Conservation (phyloP, 2,888 invertebrate genomes). For the Drosophila neutralis region DNA sequence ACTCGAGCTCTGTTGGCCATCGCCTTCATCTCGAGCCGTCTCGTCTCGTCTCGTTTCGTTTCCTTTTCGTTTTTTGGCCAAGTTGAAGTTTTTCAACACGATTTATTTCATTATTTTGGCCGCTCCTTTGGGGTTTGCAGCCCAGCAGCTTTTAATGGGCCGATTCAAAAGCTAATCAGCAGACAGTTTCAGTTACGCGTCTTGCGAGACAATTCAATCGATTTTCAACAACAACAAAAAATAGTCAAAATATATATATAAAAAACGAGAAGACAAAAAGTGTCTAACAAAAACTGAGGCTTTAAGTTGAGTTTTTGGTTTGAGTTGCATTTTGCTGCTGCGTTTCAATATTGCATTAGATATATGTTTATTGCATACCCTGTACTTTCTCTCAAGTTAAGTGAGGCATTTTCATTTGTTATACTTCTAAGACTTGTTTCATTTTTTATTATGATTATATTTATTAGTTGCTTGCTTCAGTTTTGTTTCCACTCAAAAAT, state of each 20-base stretch:
- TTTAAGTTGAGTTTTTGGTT: slow-evolving; percentile 20
- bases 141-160: slow-evolving; percentile 58
- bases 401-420: neutral
- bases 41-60: neutral
- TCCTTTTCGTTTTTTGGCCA: slow-evolving; percentile 27
- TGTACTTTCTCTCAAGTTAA: neutral
- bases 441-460: neutral
- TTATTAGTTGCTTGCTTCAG: neutral
- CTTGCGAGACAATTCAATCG: slow-evolving; percentile 67
- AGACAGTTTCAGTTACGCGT: slow-evolving; percentile 27
- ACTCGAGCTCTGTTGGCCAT: neutral
- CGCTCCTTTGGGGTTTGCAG: slow-evolving; percentile 41
- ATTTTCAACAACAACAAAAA: slow-evolving; percentile 40
- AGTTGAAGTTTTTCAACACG: slow-evolving; percentile 74
- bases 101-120: slow-evolving; percentile 78
- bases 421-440: neutral
- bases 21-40: neutral
- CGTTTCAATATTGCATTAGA: slow-evolving; percentile 47
- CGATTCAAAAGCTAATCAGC: slow-evolving; percentile 72
- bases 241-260: neutral
- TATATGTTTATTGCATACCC: slow-evolving; percentile 1
- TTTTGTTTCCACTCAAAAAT: neutral
- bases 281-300: slow-evolving; percentile 19
- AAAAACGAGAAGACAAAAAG: slow-evolving; percentile 9
- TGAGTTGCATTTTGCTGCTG: slow-evolving; percentile 20